Evolutionary conservation across 2,113 vertebrate species (phyloP).

Genomic region (Numenius arquata): DNA sequence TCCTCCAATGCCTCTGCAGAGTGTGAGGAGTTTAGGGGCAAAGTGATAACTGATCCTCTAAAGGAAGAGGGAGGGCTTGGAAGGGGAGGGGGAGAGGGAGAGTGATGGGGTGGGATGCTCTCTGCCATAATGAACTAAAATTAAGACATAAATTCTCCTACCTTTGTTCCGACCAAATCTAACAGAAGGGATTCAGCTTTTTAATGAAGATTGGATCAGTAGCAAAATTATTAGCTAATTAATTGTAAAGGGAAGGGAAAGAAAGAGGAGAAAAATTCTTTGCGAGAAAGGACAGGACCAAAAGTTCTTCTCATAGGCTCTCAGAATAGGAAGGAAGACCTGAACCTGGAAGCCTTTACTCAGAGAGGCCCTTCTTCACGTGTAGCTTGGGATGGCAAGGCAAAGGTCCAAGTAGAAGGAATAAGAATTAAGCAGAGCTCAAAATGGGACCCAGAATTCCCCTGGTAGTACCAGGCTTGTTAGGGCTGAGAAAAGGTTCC

Average conservation of each 20-base stretch:
- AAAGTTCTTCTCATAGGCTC: neutral
- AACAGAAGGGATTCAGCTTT: conserved; percentile 71
- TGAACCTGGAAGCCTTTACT: neutral
- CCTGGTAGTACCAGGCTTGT: neutral
- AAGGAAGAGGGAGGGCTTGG: conserved; percentile 58
- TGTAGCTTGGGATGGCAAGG: neutral
- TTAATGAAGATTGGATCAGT: conserved; percentile 79
- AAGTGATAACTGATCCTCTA: conserved; percentile 68
- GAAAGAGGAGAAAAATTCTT: neutral
- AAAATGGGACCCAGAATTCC: neutral
- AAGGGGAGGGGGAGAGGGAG: conserved; percentile 52
- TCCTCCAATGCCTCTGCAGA: conserved; percentile 66
- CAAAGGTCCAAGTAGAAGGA: neutral
- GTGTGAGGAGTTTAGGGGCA: conserved; percentile 78
- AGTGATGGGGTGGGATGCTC: conserved; percentile 74
- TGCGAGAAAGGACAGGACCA: neutral
- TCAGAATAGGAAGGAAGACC: neutral
- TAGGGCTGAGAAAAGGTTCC: neutral
- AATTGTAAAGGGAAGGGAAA: conserved; percentile 71
- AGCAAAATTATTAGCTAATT: conserved; percentile 83
- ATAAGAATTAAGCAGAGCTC: neutral
- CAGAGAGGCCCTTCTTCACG: neutral
- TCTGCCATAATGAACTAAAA: conserved; percentile 81
- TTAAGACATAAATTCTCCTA: conserved; percentile 85
- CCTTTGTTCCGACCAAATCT: conserved; percentile 76